phyloP scores from a whole-genome alignment of 2,797 vertebrate genomes.

The Oreortyx pictus region DNA sequence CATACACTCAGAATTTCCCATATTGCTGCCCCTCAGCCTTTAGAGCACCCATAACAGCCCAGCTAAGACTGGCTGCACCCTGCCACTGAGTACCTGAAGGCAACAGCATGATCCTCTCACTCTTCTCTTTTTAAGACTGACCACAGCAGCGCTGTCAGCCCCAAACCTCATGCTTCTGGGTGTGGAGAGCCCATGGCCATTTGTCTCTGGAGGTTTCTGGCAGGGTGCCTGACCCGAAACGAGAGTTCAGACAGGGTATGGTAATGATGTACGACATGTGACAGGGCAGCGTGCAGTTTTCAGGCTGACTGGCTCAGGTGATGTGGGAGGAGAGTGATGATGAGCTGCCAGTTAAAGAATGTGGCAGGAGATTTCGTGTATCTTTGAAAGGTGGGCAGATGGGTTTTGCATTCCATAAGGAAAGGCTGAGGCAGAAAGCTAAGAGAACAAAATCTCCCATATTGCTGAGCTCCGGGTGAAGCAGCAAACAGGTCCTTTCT shows the following conservation, averaged over 20 bases:
- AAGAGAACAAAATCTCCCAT: conserved; percentile 14
- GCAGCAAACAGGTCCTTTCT: background rate
- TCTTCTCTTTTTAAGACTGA: background rate
- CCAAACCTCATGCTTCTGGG: background rate
- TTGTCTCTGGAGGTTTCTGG: background rate
- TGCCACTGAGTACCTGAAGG: background rate
- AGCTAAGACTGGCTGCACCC: background rate
- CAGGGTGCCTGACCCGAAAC: background rate
- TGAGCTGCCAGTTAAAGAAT: conserved; percentile 12
- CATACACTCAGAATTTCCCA: background rate
- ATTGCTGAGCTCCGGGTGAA: conserved; percentile 7
- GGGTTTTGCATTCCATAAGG: background rate
- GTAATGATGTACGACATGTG: background rate
- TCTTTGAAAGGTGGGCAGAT: background rate
- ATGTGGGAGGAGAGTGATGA: conserved; percentile 26
- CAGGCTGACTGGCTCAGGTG: conserved; percentile 5
- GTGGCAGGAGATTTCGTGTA: background rate
- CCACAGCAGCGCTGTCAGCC: background rate
- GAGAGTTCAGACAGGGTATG: background rate
- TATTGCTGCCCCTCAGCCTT: background rate
- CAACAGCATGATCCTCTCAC: background rate
- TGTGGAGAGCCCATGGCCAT: background rate
- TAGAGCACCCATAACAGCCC: fast-evolving
- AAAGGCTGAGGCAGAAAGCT: background rate
- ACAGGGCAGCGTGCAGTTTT: background rate